These are phyloP conservation scores for Albula glossodonta DNA, from an alignment of 2,113 vertebrate genomes.

Conservation along the genomic window DNA sequence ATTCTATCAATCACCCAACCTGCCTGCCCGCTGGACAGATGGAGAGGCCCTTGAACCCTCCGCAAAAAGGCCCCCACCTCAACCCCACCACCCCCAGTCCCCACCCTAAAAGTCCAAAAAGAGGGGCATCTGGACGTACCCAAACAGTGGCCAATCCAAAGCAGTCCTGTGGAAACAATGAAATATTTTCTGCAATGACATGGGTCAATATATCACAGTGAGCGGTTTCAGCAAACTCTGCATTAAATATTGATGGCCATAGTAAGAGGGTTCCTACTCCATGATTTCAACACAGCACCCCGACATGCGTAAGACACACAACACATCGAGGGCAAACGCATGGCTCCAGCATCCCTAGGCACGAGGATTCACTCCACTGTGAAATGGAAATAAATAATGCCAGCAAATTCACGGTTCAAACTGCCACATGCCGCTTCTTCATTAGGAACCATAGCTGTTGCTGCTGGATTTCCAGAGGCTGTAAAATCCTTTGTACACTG, in stretches of 20 bases:
- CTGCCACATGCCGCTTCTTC: background rate
- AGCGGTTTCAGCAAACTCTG: constrained; percentile 17
- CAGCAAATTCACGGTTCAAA: background rate
- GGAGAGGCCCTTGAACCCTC: background rate
- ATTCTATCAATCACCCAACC: background rate
- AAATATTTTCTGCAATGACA: background rate
- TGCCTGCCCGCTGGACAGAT: background rate
- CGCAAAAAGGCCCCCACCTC: background rate
- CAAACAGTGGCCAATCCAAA: background rate
- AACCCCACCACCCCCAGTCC: background rate
- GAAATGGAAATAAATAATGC: background rate
- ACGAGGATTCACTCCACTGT: background rate
- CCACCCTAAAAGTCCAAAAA: background rate
- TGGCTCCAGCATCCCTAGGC: background rate
- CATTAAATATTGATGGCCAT: constrained; percentile 29
- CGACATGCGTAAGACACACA: background rate
- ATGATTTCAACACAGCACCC: background rate
- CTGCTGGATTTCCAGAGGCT: background rate
- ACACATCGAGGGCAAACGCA: background rate
- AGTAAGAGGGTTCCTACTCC: background rate
- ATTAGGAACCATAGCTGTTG: background rate
- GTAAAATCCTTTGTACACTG: background rate
- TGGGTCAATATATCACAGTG: constrained; percentile 17
- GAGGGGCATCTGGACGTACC: background rate
- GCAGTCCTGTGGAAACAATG: background rate